Evolutionary conservation across 2,797 vertebrate species (phyloP), one percentile per base, ranked within the genome.

Genomic region (Lagocephalus sceleratus): DNA sequence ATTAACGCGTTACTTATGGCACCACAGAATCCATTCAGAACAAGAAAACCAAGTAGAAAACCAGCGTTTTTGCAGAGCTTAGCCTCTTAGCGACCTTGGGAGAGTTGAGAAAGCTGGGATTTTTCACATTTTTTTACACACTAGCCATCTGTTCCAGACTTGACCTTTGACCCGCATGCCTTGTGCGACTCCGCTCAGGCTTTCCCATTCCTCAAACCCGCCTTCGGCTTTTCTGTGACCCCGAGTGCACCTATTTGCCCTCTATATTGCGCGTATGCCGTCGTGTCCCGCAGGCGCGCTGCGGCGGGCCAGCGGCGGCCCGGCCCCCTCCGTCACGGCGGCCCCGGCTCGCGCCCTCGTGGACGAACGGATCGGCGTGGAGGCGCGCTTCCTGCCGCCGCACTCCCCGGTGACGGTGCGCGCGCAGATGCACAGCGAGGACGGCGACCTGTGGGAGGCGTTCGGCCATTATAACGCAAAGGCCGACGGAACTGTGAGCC

Each of bases 361-460:
- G 9, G 87, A 90, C 20, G 87, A 89, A 53, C 64, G 49, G 46
- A 73, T 84, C 53, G 54, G n/a, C 64, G 71, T 89, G 10, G 60
- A 48, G 51, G 87, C 65, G 0, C 15, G 10, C 11, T 81, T 86
- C 53, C 73, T 90, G 57, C 75, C 80, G 1, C 78, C 80, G 1
- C 46, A 53, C 59, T 32, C 40, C 42, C 82, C 84, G 0, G 57
- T 90, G 25, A 90, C 89, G 3, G 40, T 88, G 55, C 54, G 64
- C 1, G 45, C 85, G 44, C 67, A n/a, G 29, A 60, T 90, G 84
- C 71, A 57, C 44, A 69, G 81, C 39, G 87, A 90, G 9, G 83
- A 88, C 0, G 86, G 82, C 8, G 86, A 88, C 61, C 76, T 75
- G 54, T 90, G 89, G 89, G 81, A 89, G 42, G 54, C 86, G 0